Evolutionary conservation across 2,888 invertebrate genomes (phyloP).

Genomic region (Drosophila paramelanica): DNA sequence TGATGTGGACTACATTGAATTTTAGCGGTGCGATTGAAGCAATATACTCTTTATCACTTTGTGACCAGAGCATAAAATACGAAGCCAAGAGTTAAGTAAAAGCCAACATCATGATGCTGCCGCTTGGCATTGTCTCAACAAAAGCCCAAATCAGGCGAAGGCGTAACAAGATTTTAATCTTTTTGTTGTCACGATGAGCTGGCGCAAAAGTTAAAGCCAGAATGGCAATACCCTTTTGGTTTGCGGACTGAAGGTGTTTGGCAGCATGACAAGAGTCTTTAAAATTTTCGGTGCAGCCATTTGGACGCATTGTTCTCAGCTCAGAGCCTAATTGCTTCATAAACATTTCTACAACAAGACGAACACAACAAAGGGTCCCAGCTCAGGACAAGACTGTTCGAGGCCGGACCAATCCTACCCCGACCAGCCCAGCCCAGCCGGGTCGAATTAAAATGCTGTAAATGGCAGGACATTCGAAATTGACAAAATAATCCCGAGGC

Average conservation of each 20-base stretch:
- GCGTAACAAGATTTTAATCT: conserved; percentile 77
- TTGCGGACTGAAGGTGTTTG: conserved; percentile 38
- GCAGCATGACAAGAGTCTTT: conserved; percentile 56
- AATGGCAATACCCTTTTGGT: conserved; percentile 49
- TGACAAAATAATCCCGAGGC: conserved; percentile 80
- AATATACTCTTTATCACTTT: background rate
- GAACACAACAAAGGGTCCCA: conserved; percentile 59
- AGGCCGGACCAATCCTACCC: background rate
- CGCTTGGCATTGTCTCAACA: conserved; percentile 43
- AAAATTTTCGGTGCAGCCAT: conserved; percentile 74
- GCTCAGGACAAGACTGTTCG: background rate
- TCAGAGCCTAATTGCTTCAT: conserved; percentile 81
- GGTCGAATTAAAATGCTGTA: conserved; percentile 74
- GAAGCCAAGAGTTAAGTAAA: conserved; percentile 22
- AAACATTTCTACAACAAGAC: conserved; percentile 77
- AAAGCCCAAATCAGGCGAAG: conserved; percentile 66
- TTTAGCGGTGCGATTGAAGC: no score
- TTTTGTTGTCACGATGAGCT: conserved; percentile 71
- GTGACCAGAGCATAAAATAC: background rate
- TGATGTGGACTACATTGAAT: no score
- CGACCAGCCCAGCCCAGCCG: conserved; percentile 6
- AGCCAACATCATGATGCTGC: conserved; percentile 42
- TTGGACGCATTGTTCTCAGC: conserved; percentile 73
- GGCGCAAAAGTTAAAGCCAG: conserved; percentile 65
- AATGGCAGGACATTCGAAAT: conserved; percentile 81